Evolutionary conservation across 2,888 invertebrate genomes (phyloP), one percentile per base, ranked within the genome.

Genomic region (Limnephilus auricula): DNA sequence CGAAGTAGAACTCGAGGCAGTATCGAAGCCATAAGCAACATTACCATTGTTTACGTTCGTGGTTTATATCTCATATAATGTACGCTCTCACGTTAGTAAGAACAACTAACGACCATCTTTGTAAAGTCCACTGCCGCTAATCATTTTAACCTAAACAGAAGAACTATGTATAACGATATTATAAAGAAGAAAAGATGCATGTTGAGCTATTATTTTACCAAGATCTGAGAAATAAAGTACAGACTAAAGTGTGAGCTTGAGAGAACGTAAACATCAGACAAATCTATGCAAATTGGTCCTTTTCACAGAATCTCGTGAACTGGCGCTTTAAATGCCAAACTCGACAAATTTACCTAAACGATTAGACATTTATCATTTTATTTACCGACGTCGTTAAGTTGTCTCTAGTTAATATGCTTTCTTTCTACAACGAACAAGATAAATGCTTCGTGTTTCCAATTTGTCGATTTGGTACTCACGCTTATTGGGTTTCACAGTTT

Each of bases 81-180:
- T 65, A 65, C 31, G 50, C 30, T 87, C 50, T 50, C 50, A 50
- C 86, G 86, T 87, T 87, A 50, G 65, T 30, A 34, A n/a, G 32
- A 50, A 87, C 50, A 31, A 31, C 45, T 65, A 65, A 65, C 31
- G 31, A 50, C 50, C 30, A n/a, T 31, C 50, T 31, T 65, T 87
- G 87, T 65, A 78, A 1, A 87, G 31, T 78, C 65, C 65, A 65
- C 30, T 32, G 50, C 87, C 87, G 87, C 87, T 87, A 32, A 87
- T 86, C 50, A 30, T 65, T 65, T 87, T 50, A 31, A 65, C 30
- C 65, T 32, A 87, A 87, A 87, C 87, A 65, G 32, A 65, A 25
- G 65, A 87, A 13, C 32, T 65, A 25, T 65, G 65, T 65, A 65
- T 65, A n/a, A 25, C 65, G 65, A n/a, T n/a, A 25, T 65, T n/a